A percentile compares a stretch with the other conserved stretches of the same genome.
Evolutionary conservation across 2,113 vertebrate species (phyloP).

Genomic region (Podilymbus podiceps): DNA sequence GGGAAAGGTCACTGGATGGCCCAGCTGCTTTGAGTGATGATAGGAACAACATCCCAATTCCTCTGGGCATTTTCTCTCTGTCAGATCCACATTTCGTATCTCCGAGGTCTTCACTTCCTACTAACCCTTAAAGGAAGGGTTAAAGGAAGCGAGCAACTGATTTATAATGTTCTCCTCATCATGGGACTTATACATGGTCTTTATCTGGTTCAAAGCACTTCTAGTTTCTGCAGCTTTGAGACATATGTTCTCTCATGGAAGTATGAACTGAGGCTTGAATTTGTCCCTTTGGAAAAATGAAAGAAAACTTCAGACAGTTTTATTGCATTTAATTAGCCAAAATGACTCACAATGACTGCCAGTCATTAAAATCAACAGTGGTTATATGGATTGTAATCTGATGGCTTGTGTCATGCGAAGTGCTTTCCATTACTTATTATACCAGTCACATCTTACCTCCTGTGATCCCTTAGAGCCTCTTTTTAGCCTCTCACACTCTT

Average conservation of each 20-base stretch:
- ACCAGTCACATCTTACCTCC: background rate
- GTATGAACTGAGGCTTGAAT: background rate
- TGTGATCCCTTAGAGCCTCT: background rate
- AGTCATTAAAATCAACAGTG: background rate
- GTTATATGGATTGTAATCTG: background rate
- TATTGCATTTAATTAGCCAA: background rate
- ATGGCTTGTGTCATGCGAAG: background rate
- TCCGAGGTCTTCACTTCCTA: background rate
- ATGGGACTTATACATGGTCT: rapidly evolving
- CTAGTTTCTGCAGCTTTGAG: background rate
- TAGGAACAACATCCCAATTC: background rate
- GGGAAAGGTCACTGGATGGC: background rate
- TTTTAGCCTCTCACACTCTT: background rate
- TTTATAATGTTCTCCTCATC: background rate
- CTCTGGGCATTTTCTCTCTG: background rate
- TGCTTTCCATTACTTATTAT: background rate
- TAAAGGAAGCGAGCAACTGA: background rate
- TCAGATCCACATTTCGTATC: background rate
- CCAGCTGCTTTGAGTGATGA: background rate
- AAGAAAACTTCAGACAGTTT: background rate
- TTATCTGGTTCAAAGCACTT: background rate
- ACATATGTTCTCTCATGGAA: background rate
- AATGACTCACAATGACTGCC: background rate
- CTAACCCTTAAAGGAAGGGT: background rate
- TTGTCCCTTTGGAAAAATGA: background rate